These are phyloP conservation scores for Garra rufa DNA, from an alignment of 2,113 vertebrate species.

Conservation along the genomic window DNA sequence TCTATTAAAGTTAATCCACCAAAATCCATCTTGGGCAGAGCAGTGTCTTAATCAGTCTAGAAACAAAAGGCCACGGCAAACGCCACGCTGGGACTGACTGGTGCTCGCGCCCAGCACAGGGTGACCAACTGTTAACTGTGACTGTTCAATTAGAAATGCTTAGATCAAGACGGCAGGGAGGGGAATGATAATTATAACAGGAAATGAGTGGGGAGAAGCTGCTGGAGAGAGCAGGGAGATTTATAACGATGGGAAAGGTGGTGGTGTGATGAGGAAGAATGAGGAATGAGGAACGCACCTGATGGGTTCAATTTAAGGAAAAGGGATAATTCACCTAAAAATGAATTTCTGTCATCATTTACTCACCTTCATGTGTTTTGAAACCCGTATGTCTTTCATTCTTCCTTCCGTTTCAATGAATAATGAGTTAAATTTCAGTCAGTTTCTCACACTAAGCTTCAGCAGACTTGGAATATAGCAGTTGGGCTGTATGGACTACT, in stretches of 20 bases:
- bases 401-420: background rate
- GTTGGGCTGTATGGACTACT: background rate
- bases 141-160: constrained; percentile 42
- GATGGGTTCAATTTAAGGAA: constrained; percentile 1
- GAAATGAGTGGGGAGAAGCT: constrained; percentile 1
- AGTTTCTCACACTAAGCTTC: too few species aligned
- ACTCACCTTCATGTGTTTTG: background rate
- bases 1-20: constrained; percentile 59
- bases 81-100: constrained; percentile 35
- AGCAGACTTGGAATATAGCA: too few species aligned
- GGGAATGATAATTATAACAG: constrained; percentile 6
- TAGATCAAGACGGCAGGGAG: constrained; percentile 13
- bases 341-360: background rate
- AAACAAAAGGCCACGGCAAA: constrained; percentile 49
- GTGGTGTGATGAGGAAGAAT: background rate
- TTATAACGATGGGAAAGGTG: background rate
- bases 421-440: too few species aligned
- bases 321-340: constrained; percentile 10
- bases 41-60: constrained; percentile 51
- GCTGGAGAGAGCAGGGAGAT: constrained; percentile 14
- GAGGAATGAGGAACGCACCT: background rate
- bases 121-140: constrained; percentile 40
- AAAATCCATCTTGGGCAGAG: constrained; percentile 55
- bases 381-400: background rate
- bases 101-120: constrained; percentile 26